Evolutionary conservation across 2,113 vertebrate genomes (phyloP).

Genomic region (Bos javanicus): DNA sequence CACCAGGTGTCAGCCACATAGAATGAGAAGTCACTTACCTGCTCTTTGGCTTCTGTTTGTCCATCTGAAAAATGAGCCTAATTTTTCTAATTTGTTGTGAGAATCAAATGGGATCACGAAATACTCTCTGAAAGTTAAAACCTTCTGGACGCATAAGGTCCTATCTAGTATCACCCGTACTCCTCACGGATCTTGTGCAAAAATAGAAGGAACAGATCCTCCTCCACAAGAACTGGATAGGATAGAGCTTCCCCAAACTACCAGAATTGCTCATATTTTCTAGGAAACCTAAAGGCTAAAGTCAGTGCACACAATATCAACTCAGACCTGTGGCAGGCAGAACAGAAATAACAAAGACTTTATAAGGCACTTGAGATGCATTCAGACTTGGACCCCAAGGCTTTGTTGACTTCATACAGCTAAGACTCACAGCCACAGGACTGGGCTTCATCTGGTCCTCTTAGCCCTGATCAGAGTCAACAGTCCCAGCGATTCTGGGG

Average conservation of each 20-base stretch:
- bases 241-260: not conserved
- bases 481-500: not conserved
- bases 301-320: not conserved
- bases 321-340: not conserved
- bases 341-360: not conserved
- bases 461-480: not conserved
- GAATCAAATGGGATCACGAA: not conserved
- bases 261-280: not conserved
- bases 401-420: not conserved
- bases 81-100: not conserved
- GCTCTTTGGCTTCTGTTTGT: not conserved
- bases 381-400: not conserved
- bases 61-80: not conserved
- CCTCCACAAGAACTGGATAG: not conserved
- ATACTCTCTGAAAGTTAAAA: slow-evolving; percentile 19
- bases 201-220: not conserved
- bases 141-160: not conserved
- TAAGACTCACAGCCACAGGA: not conserved
- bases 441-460: not conserved
- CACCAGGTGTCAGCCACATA: not conserved
- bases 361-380: not conserved
- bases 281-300: not conserved
- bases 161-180: not conserved
- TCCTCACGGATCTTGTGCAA: not conserved
- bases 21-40: not conserved